A percentile compares a stretch with the other conserved stretches of the same genome.
Evolutionary conservation across 1,140 invertebrate species (phyloP).

Genomic region (Neocloeon triangulifer): DNA sequence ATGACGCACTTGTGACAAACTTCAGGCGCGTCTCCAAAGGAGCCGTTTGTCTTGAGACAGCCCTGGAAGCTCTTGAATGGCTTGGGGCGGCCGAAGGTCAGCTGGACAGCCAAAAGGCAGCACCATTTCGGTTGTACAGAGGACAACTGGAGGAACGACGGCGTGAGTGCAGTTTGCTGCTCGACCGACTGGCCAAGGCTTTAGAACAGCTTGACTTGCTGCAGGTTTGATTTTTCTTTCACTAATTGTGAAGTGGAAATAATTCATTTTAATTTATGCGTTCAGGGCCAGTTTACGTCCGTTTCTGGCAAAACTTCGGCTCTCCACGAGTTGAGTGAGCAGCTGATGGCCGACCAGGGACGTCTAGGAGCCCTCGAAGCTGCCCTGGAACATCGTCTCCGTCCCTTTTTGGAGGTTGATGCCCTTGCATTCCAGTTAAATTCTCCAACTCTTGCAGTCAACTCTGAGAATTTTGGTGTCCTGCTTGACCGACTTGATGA

Average conservation of each 20-base stretch:
- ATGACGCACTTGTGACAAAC: neutral
- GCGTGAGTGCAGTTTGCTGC: conserved; percentile 44
- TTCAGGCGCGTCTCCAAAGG: conserved; percentile 13
- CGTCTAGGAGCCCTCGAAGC: conserved; percentile 16
- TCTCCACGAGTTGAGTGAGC: conserved; percentile 70
- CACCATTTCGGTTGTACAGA: conserved; percentile 38
- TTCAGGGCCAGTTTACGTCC: conserved; percentile 48
- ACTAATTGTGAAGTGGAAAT: neutral
- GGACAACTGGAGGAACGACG: conserved; percentile 40
- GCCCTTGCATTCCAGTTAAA: conserved; percentile 53
- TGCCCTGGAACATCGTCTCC: conserved; percentile 53
- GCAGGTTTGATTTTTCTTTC: neutral
- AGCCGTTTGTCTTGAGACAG: conserved; percentile 13
- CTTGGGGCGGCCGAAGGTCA: conserved; percentile 38
- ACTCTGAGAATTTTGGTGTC: conserved; percentile 58
- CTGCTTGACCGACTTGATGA: conserved; percentile 67
- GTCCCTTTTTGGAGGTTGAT: conserved; percentile 70
- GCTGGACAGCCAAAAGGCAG: conserved; percentile 35
- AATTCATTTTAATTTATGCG: conserved; percentile 2
- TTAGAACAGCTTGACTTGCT: conserved; percentile 4
- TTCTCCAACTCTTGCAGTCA: conserved; percentile 54
- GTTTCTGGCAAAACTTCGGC: conserved; percentile 80
- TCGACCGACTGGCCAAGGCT: conserved; percentile 28
- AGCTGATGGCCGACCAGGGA: conserved; percentile 65
- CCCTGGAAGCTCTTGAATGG: conserved; percentile 24